Base-by-base conservation (phyloP, 2,113 vertebrate genomes). In the Microtus montanus region DNA sequence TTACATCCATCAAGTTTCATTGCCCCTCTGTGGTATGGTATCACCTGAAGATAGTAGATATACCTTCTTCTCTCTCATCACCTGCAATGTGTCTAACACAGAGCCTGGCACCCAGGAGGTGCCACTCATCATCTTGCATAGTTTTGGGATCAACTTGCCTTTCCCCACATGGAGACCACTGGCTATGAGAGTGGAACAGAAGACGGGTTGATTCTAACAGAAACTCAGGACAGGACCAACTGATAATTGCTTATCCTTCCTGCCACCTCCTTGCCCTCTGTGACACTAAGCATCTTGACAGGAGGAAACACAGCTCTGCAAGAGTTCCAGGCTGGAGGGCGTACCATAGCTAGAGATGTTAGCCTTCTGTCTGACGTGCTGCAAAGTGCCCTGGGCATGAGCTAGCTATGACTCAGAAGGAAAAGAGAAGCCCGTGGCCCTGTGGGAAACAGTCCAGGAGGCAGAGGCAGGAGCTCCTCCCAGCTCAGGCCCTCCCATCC, bases 381-480 rank as follows among this genome's bases (percentile, higher is more conserved):
- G 22, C 22, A 7, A 20, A 88, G 68, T 61, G 52, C 63, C 61
- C 89, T 38, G 11, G 22, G 4, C 1, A 1, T 78, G 71, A 68
- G 38, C 30, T 63, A 44, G n/a, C 52, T 38, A 3, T 91, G 95
- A 96, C 92, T 96, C 87, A 94, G 95, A 73, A 89, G 93, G 86
- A 88, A 95, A 73, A 11, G 82, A 77, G 77, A 93, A 90, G 87
- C 80, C n/a, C 0, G 0, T 0, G 4, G 49, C 64, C 19, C 49
- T 15, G 22, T 7, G 17, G n/a, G 61, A 91, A 88, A 58, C 63
- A 54, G 33, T n/a, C 54, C 61, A 44, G 64, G 24, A 83, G 28
- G 54, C 28, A 75, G 52, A 30, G 74, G 41, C 15, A 22, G 52
- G 73, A 13, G 61, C 77, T 38, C 63, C 35, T 19, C 26, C 24